These are phyloP conservation scores for Lerista edwardsae DNA, from an alignment of 2,797 vertebrate genomes.

Conservation along the genomic window DNA sequence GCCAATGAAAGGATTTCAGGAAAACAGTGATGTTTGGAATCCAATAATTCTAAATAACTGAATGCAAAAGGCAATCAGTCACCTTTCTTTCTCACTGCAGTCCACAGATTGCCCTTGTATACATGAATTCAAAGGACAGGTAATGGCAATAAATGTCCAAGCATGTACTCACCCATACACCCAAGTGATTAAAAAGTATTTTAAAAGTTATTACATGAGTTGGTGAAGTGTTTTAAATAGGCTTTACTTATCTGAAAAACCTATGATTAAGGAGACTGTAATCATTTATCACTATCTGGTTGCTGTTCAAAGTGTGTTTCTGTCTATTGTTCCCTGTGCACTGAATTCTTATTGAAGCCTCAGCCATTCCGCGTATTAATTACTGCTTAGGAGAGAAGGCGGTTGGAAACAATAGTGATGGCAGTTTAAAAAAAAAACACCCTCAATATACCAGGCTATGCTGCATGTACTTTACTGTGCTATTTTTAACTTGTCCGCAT, in stretches of 20 bases:
- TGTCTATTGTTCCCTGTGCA: conserved; percentile 60
- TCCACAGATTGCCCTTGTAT: conserved; percentile 23
- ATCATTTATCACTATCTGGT: conserved; percentile 58
- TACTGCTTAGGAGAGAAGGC: conserved; percentile 49
- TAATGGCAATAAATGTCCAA: conserved; percentile 39
- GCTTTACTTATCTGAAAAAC: conserved; percentile 49
- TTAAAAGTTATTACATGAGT: conserved; percentile 9
- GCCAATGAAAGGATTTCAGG: accelerated
- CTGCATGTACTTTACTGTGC: conserved; percentile 6
- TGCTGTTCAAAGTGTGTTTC: conserved; percentile 39
- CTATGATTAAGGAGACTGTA: conserved; percentile 59
- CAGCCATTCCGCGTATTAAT: conserved; percentile 61
- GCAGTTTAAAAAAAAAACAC: conserved; percentile 31
- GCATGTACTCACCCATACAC: conserved; percentile 33
- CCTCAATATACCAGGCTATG: not conserved
- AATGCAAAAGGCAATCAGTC: not conserved
- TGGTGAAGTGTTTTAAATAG: conserved; percentile 42
- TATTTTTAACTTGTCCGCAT: conserved; percentile 20
- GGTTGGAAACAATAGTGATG: conserved; percentile 27
- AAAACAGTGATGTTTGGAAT: not conserved
- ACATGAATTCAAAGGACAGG: conserved; percentile 8
- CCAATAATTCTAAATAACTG: not conserved
- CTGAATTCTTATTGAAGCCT: conserved; percentile 51
- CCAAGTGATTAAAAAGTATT: not conserved
- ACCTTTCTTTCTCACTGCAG: conserved; percentile 22